Percentiles rank a stretch among this genome's conserved stretches.
These are phyloP conservation scores for Vulpes lagopus DNA, from an alignment of 2,113 vertebrate species.

Conservation along the genomic window DNA sequence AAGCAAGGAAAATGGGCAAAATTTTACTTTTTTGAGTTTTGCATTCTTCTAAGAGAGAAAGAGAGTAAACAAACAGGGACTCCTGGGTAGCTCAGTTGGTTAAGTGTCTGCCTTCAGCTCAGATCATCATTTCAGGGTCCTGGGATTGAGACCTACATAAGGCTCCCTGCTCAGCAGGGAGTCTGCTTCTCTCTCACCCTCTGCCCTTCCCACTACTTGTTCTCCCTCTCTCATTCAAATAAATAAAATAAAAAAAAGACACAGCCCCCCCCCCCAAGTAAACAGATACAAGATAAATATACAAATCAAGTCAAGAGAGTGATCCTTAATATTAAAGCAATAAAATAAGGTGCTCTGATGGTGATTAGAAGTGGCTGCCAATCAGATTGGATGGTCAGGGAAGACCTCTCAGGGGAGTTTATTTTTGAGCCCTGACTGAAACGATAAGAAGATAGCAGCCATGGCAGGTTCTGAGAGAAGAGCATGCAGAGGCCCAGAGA, in stretches of 20 bases:
- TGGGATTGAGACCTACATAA: neutral
- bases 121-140: neutral
- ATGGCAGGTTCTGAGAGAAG: neutral
- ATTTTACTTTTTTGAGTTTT: neutral
- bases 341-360: neutral
- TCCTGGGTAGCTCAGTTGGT: neutral
- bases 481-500: neutral
- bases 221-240: neutral
- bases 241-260: neutral
- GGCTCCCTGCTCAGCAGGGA: neutral
- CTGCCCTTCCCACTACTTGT: neutral
- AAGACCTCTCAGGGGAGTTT: neutral
- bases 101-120: neutral
- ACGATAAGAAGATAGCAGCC: neutral
- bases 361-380: neutral
- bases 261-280: neutral
- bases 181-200: neutral
- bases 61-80: neutral
- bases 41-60: neutral
- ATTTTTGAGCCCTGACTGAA: neutral
- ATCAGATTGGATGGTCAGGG: neutral
- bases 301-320: neutral
- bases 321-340: neutral
- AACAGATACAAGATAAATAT: neutral
- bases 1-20: neutral